Conservation (phyloP, 2,888 invertebrate species). For the Melieria crassipennis region DNA sequence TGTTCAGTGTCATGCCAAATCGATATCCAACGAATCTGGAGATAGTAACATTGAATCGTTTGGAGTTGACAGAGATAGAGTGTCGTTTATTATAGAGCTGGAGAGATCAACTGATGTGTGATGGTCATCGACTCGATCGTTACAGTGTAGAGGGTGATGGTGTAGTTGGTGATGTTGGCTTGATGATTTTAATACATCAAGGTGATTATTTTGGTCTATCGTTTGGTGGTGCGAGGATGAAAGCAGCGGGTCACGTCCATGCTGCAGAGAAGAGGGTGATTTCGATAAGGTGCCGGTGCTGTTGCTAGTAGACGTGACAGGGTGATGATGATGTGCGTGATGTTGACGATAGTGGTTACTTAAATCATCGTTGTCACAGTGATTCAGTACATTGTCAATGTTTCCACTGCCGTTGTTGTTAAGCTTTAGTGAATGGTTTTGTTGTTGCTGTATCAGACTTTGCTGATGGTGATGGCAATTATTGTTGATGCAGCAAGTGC, state of each 20-base stretch:
- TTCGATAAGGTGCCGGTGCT: constrained; percentile 41
- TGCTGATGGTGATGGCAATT: constrained; percentile 22
- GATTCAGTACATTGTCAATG: constrained; percentile 26
- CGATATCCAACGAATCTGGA: constrained; percentile 68
- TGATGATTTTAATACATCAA: constrained; percentile 41
- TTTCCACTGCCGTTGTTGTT: constrained; percentile 27
- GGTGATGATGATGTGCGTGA: constrained; percentile 28
- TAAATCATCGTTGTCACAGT: constrained; percentile 9
- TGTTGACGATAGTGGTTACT: constrained; percentile 30
- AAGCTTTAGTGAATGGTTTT: constrained; percentile 28
- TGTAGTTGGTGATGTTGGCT: constrained; percentile 44
- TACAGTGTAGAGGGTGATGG: constrained; percentile 41
- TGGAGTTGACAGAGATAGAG: constrained; percentile 59
- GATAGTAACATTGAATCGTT: constrained; percentile 68
- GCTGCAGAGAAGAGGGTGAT: constrained; percentile 44
- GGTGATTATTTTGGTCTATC: constrained; percentile 40
- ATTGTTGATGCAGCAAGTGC: constrained; percentile 23
- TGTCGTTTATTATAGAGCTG: constrained; percentile 64
- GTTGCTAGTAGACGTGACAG: constrained; percentile 36
- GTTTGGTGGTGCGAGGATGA: constrained; percentile 58
- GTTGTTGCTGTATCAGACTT: constrained; percentile 35
- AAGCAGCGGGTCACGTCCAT: constrained; percentile 59
- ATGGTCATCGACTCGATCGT: constrained; percentile 46
- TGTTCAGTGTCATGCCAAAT: constrained; percentile 67
- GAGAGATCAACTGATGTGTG: constrained; percentile 57